Evolutionary conservation across 2,113 vertebrate genomes (phyloP).

Genomic region (Pollimyrus isidori): DNA sequence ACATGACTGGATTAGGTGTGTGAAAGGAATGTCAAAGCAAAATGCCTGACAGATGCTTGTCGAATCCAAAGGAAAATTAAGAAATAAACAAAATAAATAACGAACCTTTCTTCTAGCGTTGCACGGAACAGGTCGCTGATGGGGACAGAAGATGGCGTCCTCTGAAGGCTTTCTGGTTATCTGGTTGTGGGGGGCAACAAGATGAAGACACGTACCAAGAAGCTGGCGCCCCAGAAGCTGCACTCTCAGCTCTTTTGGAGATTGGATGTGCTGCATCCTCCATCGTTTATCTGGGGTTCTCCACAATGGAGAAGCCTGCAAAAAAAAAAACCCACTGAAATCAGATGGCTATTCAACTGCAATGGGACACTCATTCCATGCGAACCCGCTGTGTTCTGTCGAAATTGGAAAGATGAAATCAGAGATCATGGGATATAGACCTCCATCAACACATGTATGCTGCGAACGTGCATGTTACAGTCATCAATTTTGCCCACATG

Average conservation of each 20-base stretch:
- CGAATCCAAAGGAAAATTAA: neutral
- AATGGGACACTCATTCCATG: neutral
- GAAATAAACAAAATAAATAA: neutral
- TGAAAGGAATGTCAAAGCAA: too few species aligned
- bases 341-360: neutral
- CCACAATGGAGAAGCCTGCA: neutral
- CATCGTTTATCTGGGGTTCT: neutral
- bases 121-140: neutral
- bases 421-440: neutral
- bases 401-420: neutral
- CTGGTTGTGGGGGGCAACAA: neutral
- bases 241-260: neutral
- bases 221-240: neutral
- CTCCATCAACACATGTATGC: neutral
- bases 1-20: neutral
- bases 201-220: neutral
- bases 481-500: neutral
- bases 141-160: neutral
- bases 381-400: neutral
- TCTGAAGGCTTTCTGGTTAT: neutral
- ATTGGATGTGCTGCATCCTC: neutral
- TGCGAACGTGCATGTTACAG: neutral
- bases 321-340: neutral
- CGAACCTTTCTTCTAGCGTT: neutral
- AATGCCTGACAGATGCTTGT: neutral